Percentiles rank a stretch among this genome's conserved stretches.
phyloP scores from a whole-genome alignment of 2,888 invertebrate genomes.

The Subacronicta megacephala region DNA sequence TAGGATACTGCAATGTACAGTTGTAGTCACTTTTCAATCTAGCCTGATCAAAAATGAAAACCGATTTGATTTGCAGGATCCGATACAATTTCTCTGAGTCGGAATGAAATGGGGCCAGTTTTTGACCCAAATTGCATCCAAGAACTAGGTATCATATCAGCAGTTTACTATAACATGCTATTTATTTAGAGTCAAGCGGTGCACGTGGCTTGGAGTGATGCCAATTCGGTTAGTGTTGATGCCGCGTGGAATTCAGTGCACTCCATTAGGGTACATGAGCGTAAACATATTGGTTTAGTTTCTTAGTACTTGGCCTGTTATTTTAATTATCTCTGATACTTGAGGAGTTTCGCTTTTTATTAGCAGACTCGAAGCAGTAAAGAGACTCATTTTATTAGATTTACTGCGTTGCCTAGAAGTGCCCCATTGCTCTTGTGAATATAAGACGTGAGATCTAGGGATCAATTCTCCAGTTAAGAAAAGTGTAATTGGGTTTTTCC shows the following conservation, averaged over 20 bases:
- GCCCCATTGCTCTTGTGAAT: too few relatives aligned
- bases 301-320: slow-evolving; percentile 27
- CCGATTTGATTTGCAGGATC: too few relatives aligned
- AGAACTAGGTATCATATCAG: slow-evolving; percentile 21
- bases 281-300: slow-evolving; percentile 38
- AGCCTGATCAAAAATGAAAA: too few relatives aligned
- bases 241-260: slow-evolving; percentile 47
- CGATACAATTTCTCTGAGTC: not conserved
- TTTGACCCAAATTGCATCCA: slow-evolving; percentile 9
- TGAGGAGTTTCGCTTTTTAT: not conserved
- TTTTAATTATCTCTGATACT: not conserved
- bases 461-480: too few relatives aligned
- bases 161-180: slow-evolving; percentile 20
- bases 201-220: slow-evolving; percentile 49
- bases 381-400: not conserved
- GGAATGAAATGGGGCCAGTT: not conserved
- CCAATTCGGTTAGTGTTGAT: slow-evolving; percentile 52
- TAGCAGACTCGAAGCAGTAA: not conserved
- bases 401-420: not conserved
- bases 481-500: too few relatives aligned
- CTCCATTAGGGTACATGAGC: slow-evolving; percentile 44
- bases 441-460: too few relatives aligned
- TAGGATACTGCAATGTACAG: too few relatives aligned
- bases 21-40: too few relatives aligned
- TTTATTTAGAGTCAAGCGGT: slow-evolving; percentile 40